A percentile compares a stretch with the other conserved stretches of the same genome.
These are phyloP conservation scores for Oryzias woworae DNA, from an alignment of 2,113 vertebrate species.

Conservation along the genomic window DNA sequence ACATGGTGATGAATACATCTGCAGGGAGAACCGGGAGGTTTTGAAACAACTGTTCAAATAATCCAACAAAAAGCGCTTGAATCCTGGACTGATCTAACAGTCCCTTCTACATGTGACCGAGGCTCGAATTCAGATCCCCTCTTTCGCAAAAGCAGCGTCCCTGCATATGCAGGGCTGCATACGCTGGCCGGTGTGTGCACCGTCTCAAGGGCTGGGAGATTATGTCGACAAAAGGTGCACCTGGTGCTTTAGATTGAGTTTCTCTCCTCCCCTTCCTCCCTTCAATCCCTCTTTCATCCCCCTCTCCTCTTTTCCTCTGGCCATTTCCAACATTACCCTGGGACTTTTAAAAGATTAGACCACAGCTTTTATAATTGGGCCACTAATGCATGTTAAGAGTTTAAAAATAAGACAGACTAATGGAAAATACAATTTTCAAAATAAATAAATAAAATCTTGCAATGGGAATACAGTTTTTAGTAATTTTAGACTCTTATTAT, in stretches of 20 bases:
- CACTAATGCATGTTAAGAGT: slow-evolving; percentile 61
- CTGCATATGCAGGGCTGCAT: slow-evolving; percentile 65
- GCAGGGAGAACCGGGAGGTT: too few relatives aligned
- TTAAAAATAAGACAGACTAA: slow-evolving; percentile 36
- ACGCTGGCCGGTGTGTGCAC: slow-evolving; percentile 59
- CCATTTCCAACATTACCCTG: slow-evolving; percentile 67
- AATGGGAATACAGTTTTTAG: slow-evolving; percentile 16
- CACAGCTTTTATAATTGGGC: slow-evolving; percentile 61
- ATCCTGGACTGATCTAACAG: slow-evolving; percentile 33
- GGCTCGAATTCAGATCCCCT: slow-evolving; percentile 50
- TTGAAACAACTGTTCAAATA: slow-evolving; percentile 1
- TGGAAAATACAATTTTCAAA: slow-evolving; percentile 38
- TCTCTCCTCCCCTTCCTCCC: slow-evolving; percentile 69
- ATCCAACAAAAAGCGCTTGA: slow-evolving; percentile 1
- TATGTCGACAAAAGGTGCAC: slow-evolving; percentile 78
- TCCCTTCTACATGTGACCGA: slow-evolving; percentile 51
- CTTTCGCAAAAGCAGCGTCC: slow-evolving; percentile 45
- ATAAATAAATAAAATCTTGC: slow-evolving; percentile 28
- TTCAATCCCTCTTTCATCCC: slow-evolving; percentile 63
- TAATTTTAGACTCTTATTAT: slow-evolving; percentile 30
- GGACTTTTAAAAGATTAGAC: slow-evolving; percentile 77
- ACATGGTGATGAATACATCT: not conserved
- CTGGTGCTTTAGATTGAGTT: slow-evolving; percentile 80
- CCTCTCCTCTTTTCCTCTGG: slow-evolving; percentile 58
- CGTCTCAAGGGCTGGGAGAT: slow-evolving; percentile 77